phyloP scores from a whole-genome alignment of 1,140 invertebrate species.

The Gonatopus flavifemur region DNA sequence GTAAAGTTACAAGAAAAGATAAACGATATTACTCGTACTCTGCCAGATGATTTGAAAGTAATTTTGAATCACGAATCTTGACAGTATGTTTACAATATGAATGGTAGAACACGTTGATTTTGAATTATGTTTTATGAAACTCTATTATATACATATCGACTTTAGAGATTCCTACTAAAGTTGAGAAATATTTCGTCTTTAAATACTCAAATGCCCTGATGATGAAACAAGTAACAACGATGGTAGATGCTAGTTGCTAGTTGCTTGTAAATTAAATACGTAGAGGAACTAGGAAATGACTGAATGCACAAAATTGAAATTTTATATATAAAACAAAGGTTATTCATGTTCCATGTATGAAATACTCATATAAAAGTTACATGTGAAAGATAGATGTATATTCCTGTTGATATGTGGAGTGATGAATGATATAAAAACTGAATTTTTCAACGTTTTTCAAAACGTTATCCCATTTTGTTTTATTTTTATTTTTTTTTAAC shows the following conservation, averaged over 20 bases:
- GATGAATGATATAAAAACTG: too few species aligned
- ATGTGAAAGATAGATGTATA: too few species aligned
- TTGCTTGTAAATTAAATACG: constrained; percentile 2
- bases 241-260: not conserved
- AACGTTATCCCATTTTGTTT: too few species aligned
- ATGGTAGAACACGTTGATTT: constrained; percentile 24
- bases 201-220: too few species aligned
- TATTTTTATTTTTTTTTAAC: too few species aligned
- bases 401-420: too few species aligned
- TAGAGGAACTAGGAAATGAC: constrained; percentile 15
- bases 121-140: constrained; percentile 1
- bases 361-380: too few species aligned
- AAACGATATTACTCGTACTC: constrained; percentile 77
- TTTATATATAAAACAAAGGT: too few species aligned
- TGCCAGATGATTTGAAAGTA: constrained; percentile 87
- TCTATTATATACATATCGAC: constrained; percentile 1
- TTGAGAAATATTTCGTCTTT: constrained; percentile 1
- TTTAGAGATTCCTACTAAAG: constrained; percentile 2
- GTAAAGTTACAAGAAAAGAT: constrained; percentile 77
- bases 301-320: too few species aligned
- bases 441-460: too few species aligned
- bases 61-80: constrained; percentile 67
- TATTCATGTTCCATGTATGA: too few species aligned
- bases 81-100: constrained; percentile 39
- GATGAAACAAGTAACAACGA: not conserved